Evolutionary conservation across 2,888 invertebrate species (phyloP), one percentile per base, ranked within the genome.

Genomic region (Tuberolachnus salignus): DNA sequence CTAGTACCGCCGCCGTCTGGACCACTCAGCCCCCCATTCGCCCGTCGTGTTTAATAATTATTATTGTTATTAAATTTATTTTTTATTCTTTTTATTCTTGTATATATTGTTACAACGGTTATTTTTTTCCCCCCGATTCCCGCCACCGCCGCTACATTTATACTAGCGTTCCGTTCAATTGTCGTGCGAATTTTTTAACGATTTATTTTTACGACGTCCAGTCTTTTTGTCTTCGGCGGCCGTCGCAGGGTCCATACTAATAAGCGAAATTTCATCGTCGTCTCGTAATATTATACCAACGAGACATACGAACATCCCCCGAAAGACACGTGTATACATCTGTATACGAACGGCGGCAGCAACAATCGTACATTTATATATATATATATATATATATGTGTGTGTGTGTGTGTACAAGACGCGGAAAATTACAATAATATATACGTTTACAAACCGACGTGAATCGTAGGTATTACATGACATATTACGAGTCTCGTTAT

Each of bases 161-260:
- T 59, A 26, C 16, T 34, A 34, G 34, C 34, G 34, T 34, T 4
- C 34, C 14, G 46, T 14, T 46, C 71, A 19, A 51, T 71, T 59
- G 72, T 72, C 21, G 63, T 26, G 75, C 75, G 67, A 78, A 69
- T 67, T 78, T 74, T 75, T 78, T 78, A 78, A 78, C 75, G 75
- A 78, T 78, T 67, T 78, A 26, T 78, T 78, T 67, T 78, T 75
- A 72, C 64, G 73, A 61, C 63, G 6, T 63, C 16, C 49, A 34
- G 11, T 19, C 11, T 26, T 42, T 34, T 66, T 67, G 66, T 78
- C 75, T 78, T 78, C 46, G 42, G 49, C n/a, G 26, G 53, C 51
- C 64, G 42, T 16, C n/a, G n/a, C 73, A 75, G 75, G 75, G 75
- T 75, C 64, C 75, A 67, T 78, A 78, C 75, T 67, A 78, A 67